These are phyloP conservation scores for Catharus bicknelli DNA, from an alignment of 2,113 vertebrate species.

Conservation along the genomic window DNA sequence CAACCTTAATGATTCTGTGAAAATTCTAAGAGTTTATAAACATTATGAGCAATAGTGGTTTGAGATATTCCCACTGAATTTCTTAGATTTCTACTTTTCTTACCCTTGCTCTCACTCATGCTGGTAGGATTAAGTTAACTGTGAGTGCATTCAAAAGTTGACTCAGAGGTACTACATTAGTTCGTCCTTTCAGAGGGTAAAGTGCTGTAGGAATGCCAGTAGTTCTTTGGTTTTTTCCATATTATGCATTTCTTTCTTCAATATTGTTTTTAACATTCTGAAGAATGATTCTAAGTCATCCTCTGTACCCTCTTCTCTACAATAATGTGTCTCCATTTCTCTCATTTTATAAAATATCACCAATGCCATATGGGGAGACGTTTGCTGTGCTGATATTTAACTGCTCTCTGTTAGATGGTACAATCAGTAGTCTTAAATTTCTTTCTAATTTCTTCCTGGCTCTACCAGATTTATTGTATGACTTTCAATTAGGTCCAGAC, in stretches of 20 bases:
- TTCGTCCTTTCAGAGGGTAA: background rate
- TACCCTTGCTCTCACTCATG: background rate
- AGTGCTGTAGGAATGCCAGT: background rate
- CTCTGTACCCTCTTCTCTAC: background rate
- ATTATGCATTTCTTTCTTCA: background rate
- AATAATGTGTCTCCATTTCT: background rate
- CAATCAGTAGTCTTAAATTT: background rate
- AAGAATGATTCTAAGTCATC: background rate
- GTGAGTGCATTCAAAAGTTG: background rate
- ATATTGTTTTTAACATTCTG: background rate
- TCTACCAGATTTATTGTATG: background rate
- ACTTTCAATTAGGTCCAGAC: background rate
- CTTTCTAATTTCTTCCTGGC: background rate
- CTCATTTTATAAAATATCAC: background rate
- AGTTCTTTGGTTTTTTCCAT: background rate
- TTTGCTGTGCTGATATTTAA: background rate
- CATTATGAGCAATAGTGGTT: background rate
- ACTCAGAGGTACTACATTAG: rapidly evolving
- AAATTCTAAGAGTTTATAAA: background rate
- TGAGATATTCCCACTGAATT: background rate
- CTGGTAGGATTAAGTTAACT: background rate
- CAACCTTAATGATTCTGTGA: background rate
- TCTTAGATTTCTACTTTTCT: background rate
- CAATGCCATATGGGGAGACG: rapidly evolving
- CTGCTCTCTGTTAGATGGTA: background rate